Conservation (phyloP, 2,888 invertebrate species). For the Spatulosminthurus flaviceps region DNA sequence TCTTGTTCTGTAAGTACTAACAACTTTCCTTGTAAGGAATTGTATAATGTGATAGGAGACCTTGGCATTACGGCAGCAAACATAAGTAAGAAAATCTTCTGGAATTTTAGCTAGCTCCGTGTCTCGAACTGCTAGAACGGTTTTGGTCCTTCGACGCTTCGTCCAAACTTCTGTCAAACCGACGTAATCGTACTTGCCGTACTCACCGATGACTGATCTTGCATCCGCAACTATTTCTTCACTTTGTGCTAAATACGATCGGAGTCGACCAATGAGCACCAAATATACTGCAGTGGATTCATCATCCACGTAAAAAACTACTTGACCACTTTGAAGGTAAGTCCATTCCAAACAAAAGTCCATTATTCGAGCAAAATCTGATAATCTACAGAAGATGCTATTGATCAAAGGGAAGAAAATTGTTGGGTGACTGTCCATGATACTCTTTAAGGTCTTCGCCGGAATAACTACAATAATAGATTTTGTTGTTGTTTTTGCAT, state of each 20-base stretch:
- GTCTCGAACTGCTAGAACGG: slow-evolving; percentile 46
- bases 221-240: not conserved
- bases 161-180: slow-evolving; percentile 47
- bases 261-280: slow-evolving; percentile 47
- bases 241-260: slow-evolving; percentile 14
- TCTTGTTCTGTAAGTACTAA: slow-evolving; percentile 15
- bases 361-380: slow-evolving; percentile 29
- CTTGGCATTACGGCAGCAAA: not conserved
- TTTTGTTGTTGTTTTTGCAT: not conserved
- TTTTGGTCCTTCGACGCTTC: slow-evolving; percentile 43
- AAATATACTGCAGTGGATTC: slow-evolving; percentile 37
- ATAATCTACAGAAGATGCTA: slow-evolving; percentile 24
- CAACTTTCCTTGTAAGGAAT: not conserved
- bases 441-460: not conserved
- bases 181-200: slow-evolving; percentile 45
- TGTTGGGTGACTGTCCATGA: not conserved
- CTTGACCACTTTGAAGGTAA: slow-evolving; percentile 35
- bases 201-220: slow-evolving; percentile 31
- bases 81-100: slow-evolving; percentile 24
- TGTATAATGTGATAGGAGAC: slow-evolving; percentile 28
- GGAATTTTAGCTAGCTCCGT: slow-evolving; percentile 49
- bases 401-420: slow-evolving; percentile 22
- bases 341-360: slow-evolving; percentile 48
- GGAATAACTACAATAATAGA: slow-evolving; percentile 23
- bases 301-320: slow-evolving; percentile 36